Evolutionary conservation across 1,140 invertebrate species (phyloP), one percentile per base, ranked within the genome.

Genomic region (Panonychus citri): DNA sequence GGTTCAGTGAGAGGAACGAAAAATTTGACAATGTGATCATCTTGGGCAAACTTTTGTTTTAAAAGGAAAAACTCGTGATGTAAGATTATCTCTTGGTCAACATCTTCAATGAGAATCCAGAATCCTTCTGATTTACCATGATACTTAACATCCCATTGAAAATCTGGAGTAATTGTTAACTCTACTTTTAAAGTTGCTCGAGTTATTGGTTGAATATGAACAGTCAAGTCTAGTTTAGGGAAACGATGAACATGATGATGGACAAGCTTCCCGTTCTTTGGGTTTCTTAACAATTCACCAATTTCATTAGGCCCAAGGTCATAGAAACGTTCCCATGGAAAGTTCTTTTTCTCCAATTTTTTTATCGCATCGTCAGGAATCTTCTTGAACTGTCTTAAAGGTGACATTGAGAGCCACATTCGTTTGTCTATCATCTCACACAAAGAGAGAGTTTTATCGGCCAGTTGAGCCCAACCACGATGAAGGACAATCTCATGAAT

Each of bases 1-100:
- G 95, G 95, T 66, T 98, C 94, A 70, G 96, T 97, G 3, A 99
- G 83, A 0, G 94, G 93, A 10, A 98, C 91, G 70, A 93, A 98
- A 70, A 99, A 95, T 69, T 96, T 97, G 0, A 99, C 79, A 46
- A 88, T 73, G 68, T 98, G 94, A 65, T 97, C 93, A 68, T 99
- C 94, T 59, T 78, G 74, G 40, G 81, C 78, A 71, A 94, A 98
- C 68, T 94, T 93, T 55, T 85, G 76, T 72, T 98, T 99, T 0
- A 99, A 71, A 15, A 99, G 74, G 68, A 99, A 97, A 69, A 84
- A 97, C 70, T 99, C 94, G 67, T 97, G 87, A 70, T 99, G 95
- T 1, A 99, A 74, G 63, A 98, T 76, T 4, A 71, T 66, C 66
- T 97, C 93, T 1, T 86, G 87, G 71, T 97, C 91, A 1, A 97